Evolutionary conservation across 2,888 invertebrate species (phyloP).

Genomic region (Erebia palarica): DNA sequence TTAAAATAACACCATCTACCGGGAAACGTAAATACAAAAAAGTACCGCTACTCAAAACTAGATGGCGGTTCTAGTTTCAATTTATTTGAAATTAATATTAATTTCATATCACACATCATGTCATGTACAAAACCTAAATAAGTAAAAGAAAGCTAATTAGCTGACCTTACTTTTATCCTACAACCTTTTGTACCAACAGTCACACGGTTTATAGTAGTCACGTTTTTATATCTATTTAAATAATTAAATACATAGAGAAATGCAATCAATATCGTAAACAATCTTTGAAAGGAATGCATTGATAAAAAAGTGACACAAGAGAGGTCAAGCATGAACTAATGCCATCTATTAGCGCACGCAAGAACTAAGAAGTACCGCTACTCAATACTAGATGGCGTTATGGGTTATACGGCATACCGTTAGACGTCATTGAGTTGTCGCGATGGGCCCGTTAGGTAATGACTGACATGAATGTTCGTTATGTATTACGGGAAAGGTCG

Average conservation of each 20-base stretch:
- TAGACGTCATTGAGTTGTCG: conserved; percentile 56
- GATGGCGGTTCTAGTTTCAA: neutral
- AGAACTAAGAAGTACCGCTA: conserved; percentile 71
- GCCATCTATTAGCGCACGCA: conserved; percentile 60
- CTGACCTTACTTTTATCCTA: too few relatives aligned
- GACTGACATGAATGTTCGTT: conserved; percentile 63
- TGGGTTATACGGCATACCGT: conserved; percentile 55
- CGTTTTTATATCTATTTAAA: too few relatives aligned
- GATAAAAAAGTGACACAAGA: neutral
- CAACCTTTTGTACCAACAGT: too few relatives aligned
- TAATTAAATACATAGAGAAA: neutral
- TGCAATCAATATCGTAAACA: neutral
- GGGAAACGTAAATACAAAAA: neutral
- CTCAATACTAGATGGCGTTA: conserved; percentile 71
- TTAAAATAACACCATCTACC: neutral
- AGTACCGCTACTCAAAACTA: neutral
- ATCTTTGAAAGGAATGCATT: neutral
- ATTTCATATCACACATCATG: too few relatives aligned
- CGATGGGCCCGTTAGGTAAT: conserved; percentile 58
- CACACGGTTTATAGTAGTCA: too few relatives aligned
- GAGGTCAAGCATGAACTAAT: conserved; percentile 20
- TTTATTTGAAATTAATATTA: too few relatives aligned
- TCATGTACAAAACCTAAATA: too few relatives aligned
- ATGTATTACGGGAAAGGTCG: conserved; percentile 51
- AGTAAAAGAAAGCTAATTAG: too few relatives aligned